Conservation (phyloP, 2,888 invertebrate genomes). For the Lysandra bellargus region DNA sequence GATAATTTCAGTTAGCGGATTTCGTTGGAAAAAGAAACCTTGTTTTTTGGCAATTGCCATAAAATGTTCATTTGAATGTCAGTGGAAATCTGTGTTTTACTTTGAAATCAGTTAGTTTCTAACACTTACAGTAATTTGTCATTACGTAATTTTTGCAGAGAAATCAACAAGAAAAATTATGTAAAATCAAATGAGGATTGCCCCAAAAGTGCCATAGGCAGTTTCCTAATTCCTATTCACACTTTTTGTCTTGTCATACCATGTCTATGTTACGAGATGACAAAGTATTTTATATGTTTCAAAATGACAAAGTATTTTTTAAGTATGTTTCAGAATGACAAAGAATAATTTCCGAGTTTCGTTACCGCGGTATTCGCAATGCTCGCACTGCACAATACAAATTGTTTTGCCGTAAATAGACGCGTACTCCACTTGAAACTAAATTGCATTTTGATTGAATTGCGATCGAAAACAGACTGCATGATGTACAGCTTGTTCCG, state of each 20-base stretch:
- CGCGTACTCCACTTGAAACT: slow-evolving; percentile 10
- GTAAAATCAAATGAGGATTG: no score
- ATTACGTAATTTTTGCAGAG: no score
- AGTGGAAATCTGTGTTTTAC: not conserved
- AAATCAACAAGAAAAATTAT: no score
- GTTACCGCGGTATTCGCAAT: not conserved
- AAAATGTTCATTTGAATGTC: not conserved
- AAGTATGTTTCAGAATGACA: not conserved
- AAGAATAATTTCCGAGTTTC: not conserved
- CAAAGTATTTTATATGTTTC: no score
- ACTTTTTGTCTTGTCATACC: no score
- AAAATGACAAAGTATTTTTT: not conserved
- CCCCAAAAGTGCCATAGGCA: not conserved
- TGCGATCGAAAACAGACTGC: slow-evolving; percentile 15
- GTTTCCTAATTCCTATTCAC: not conserved
- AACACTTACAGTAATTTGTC: not conserved
- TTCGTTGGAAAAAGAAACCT: not conserved
- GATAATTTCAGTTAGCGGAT: not conserved
- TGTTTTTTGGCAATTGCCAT: not conserved
- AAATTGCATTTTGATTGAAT: slow-evolving; percentile 20
- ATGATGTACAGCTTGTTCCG: not conserved
- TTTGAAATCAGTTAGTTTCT: not conserved
- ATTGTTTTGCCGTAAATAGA: slow-evolving; percentile 12
- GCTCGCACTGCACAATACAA: not conserved
- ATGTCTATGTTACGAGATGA: no score